These are phyloP conservation scores for Heliocidaris erythrogramma DNA, from an alignment of 35 echinoderm and acorn worm genomes.

Conservation along the genomic window DNA sequence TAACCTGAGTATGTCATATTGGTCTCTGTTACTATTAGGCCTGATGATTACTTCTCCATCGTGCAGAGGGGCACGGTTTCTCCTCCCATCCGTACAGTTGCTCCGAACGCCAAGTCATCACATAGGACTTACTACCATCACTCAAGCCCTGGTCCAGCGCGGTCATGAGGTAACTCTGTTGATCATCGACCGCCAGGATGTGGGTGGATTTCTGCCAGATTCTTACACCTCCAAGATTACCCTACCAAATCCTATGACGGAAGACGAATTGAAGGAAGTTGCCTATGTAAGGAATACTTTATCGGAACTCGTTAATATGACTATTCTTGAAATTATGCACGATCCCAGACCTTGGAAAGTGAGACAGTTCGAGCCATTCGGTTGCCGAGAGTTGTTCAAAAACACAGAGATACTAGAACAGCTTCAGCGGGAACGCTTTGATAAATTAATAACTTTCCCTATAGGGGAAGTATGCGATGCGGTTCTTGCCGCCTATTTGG, in stretches of 20 bases:
- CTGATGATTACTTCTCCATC: no score
- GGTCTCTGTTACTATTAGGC: no score
- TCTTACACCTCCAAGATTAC: background rate
- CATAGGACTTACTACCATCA: no score
- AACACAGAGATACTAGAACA: background rate
- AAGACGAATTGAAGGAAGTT: background rate
- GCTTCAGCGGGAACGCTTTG: no score
- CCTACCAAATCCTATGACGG: conserved; percentile 24
- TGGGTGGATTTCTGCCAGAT: background rate
- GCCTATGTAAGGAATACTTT: background rate
- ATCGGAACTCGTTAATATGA: background rate
- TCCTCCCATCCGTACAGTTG: no score
- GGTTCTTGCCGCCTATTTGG: background rate
- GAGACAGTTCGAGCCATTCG: background rate
- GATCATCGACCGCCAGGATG: background rate
- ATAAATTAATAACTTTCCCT: background rate
- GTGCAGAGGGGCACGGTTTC: no score
- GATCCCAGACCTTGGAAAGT: background rate
- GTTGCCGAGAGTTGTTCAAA: background rate
- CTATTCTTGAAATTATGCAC: background rate
- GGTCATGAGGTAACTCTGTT: conserved; percentile 15
- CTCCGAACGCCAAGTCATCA: no score
- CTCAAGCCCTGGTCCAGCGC: background rate
- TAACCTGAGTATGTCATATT: no score
- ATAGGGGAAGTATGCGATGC: background rate